Evolutionary conservation across 2,888 invertebrate species (phyloP).

Genomic region (Caenorhabditis angaria): DNA sequence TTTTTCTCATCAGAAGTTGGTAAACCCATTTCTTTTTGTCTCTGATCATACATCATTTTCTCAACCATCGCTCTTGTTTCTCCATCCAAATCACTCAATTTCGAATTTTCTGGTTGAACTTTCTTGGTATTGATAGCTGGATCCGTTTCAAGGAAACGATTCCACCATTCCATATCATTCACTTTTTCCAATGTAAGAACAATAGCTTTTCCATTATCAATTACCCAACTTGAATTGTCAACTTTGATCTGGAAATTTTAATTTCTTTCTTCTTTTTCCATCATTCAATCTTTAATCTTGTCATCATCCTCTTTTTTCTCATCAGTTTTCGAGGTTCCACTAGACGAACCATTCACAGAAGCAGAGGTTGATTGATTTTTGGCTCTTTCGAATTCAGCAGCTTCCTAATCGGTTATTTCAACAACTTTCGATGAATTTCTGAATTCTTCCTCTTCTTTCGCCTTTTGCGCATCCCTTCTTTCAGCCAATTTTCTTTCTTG

Average conservation of each 20-base stretch:
- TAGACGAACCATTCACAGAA: background rate
- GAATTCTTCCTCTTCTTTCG: constrained; percentile 67
- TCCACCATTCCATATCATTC: constrained; percentile 99
- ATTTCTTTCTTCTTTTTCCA: constrained; percentile 87
- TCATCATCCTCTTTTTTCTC: constrained; percentile 14
- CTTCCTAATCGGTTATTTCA: constrained; percentile 93
- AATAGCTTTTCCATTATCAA: constrained; percentile 87
- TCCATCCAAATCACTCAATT: constrained; percentile 91
- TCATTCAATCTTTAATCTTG: constrained; percentile 84
- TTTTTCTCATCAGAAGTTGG: constrained; percentile 71
- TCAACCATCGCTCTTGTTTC: constrained; percentile 85
- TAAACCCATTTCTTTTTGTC: constrained; percentile 79
- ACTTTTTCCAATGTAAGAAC: constrained; percentile 93
- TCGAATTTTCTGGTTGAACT: constrained; percentile 97
- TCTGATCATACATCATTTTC: constrained; percentile 99
- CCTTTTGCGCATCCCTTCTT: constrained; percentile 64
- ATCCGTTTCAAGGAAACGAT: constrained; percentile 86
- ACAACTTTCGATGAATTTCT: constrained; percentile 75
- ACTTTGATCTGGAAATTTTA: constrained; percentile 77
- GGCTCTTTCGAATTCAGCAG: constrained; percentile 77
- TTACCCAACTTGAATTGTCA: constrained; percentile 84
- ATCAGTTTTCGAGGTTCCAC: background rate
- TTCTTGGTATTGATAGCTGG: constrained; percentile 96
- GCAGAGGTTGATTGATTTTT: constrained; percentile 40
- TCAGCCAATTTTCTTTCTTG: constrained; percentile 48